Evolutionary conservation across 1,140 invertebrate genomes (phyloP).

Genomic region (Drosophila saltans): DNA sequence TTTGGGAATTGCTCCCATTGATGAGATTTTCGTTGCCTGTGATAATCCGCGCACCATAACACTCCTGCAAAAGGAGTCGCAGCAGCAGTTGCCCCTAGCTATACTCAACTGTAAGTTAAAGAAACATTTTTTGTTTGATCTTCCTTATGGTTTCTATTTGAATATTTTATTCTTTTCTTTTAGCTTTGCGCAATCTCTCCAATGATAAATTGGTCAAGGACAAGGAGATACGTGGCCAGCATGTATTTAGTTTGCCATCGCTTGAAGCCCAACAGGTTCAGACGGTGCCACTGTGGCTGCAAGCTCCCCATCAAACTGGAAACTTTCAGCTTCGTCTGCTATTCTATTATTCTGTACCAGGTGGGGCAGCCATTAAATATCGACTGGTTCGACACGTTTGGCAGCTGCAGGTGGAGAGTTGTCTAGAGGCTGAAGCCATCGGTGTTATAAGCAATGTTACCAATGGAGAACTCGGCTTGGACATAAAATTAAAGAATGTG

Average conservation of each 20-base stretch:
- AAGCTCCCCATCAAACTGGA: constrained; percentile 87
- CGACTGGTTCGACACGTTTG: constrained; percentile 88
- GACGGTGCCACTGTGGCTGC: constrained; percentile 87
- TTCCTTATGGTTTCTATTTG: not conserved
- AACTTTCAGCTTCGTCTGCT: constrained; percentile 87
- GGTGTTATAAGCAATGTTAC: constrained; percentile 84
- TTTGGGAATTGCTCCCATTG: constrained; percentile 86
- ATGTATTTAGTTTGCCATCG: constrained; percentile 84
- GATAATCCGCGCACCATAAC: constrained; percentile 85
- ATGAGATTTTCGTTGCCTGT: constrained; percentile 86
- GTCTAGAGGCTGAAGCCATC: constrained; percentile 86
- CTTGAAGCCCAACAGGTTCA: constrained; percentile 85
- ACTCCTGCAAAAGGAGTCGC: constrained; percentile 84
- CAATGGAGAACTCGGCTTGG: constrained; percentile 85
- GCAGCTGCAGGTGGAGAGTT: constrained; percentile 88
- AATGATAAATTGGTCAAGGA: constrained; percentile 83
- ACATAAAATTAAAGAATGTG: constrained; percentile 87
- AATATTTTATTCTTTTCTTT: not conserved
- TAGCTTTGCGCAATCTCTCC: constrained; percentile 66
- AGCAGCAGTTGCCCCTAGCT: constrained; percentile 59
- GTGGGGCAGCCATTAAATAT: constrained; percentile 84
- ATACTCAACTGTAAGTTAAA: constrained; percentile 76
- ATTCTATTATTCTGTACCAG: constrained; percentile 89
- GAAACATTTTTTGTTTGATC: not conserved
- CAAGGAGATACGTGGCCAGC: constrained; percentile 84